Percentiles rank a stretch among this genome's conserved stretches.
Evolutionary conservation across 2,888 invertebrate species (phyloP).

Genomic region (Ethmia dodecea): DNA sequence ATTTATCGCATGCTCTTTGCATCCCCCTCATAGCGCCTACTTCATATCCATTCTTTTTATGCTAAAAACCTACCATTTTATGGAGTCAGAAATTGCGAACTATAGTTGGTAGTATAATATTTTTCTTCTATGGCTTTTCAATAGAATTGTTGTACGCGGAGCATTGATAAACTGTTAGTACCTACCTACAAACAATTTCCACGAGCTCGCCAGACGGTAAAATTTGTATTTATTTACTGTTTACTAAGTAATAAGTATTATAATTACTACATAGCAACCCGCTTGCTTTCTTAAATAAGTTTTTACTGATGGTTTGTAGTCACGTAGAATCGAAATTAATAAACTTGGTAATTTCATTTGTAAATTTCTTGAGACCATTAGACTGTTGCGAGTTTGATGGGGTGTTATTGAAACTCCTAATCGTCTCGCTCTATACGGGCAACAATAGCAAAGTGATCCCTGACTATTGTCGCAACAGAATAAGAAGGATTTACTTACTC

Average conservation of each 20-base stretch:
- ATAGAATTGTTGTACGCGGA: too few relatives aligned
- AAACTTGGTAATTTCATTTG: too few relatives aligned
- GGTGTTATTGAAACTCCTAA: slow-evolving; percentile 56
- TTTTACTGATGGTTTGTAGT: too few relatives aligned
- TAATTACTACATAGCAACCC: too few relatives aligned
- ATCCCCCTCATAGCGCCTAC: slow-evolving; percentile 22
- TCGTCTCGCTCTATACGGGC: slow-evolving; percentile 57
- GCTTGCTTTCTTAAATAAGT: too few relatives aligned
- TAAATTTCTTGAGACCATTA: slow-evolving; percentile 30
- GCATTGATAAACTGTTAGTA: too few relatives aligned
- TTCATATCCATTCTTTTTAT: slow-evolving; percentile 26
- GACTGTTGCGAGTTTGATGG: slow-evolving; percentile 31
- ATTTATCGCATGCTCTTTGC: slow-evolving; percentile 41
- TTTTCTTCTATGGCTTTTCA: slow-evolving; percentile 10
- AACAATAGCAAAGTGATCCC: slow-evolving; percentile 57
- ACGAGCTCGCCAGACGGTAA: too few relatives aligned
- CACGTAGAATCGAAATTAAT: too few relatives aligned
- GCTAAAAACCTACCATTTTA: slow-evolving; percentile 17
- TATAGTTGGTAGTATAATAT: slow-evolving; percentile 12
- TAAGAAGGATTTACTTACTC: slow-evolving; percentile 59
- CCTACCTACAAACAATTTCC: too few relatives aligned
- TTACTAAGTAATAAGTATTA: too few relatives aligned
- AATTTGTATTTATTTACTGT: too few relatives aligned
- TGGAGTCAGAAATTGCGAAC: slow-evolving; percentile 16
- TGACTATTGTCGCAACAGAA: slow-evolving; percentile 59